Conservation (phyloP, 2,113 vertebrate species). For the Noctilio leporinus region DNA sequence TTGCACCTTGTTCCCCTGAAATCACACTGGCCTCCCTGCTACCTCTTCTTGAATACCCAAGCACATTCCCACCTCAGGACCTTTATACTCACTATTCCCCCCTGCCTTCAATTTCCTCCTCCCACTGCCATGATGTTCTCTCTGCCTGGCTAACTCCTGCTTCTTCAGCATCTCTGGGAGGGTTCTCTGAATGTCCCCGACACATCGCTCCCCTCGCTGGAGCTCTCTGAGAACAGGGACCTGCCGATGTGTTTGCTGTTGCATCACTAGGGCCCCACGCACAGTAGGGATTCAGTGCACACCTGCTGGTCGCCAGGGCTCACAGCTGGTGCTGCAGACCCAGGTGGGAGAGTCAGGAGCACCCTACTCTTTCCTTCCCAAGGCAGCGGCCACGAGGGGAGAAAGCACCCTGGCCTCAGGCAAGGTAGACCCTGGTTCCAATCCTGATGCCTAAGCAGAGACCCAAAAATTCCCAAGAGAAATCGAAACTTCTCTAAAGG, state of each 20-base stretch:
- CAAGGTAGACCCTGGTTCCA: background rate
- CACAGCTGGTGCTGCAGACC: background rate
- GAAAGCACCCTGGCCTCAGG: background rate
- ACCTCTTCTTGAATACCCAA: background rate
- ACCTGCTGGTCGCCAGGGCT: background rate
- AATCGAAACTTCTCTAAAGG: background rate
- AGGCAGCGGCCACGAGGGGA: background rate
- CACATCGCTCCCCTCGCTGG: background rate
- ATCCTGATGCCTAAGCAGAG: background rate
- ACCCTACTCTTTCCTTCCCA: background rate
- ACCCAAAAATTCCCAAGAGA: background rate
- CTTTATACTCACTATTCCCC: background rate
- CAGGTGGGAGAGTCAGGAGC: background rate
- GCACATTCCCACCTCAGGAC: background rate
- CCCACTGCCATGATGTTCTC: background rate
- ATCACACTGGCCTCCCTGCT: background rate
- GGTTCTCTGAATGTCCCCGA: background rate
- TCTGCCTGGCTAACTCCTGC: background rate
- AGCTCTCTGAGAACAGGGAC: background rate
- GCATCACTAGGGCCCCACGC: accelerated
- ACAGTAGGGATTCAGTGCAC: accelerated
- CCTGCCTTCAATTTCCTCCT: background rate
- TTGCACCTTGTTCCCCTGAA: background rate
- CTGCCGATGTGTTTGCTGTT: background rate
- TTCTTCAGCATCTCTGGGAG: background rate